A percentile compares a stretch with the other conserved stretches of the same genome.
Evolutionary conservation across 2,113 vertebrate genomes (phyloP).

Genomic region (Antigone vipio): DNA sequence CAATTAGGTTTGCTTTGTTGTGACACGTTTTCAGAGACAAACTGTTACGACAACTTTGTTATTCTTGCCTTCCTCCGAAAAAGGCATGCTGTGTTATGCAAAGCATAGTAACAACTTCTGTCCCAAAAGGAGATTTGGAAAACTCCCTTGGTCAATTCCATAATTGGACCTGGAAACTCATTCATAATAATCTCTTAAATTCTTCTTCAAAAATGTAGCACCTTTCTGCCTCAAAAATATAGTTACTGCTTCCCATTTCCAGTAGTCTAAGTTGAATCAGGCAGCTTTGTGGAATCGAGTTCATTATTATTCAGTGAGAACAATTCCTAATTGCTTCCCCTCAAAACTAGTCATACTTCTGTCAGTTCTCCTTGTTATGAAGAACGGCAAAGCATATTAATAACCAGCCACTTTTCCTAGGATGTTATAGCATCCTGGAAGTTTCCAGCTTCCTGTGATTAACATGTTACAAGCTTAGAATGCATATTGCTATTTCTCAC

Average conservation of each 20-base stretch:
- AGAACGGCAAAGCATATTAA: background rate
- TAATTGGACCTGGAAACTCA: background rate
- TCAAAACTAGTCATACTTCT: slow-evolving; percentile 28
- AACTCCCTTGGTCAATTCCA: background rate
- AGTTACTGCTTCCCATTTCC: background rate
- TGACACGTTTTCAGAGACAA: background rate
- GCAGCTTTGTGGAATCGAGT: background rate
- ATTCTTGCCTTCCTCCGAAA: background rate
- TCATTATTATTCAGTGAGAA: background rate
- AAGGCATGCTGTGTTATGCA: background rate
- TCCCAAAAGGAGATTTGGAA: background rate
- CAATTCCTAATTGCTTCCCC: slow-evolving; percentile 1
- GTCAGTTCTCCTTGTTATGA: slow-evolving; percentile 2
- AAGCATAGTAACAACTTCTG: background rate
- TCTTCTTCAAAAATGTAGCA: background rate
- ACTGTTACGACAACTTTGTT: background rate
- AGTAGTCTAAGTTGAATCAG: background rate
- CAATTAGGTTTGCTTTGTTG: background rate
- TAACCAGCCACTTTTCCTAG: background rate
- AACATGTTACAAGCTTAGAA: background rate
- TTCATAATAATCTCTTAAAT: background rate
- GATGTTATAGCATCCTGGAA: background rate
- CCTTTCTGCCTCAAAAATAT: background rate
- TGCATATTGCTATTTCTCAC: background rate
- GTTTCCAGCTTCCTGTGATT: background rate